Conservation (phyloP, 2,113 vertebrate genomes). For the Limnothrissa miodon region DNA sequence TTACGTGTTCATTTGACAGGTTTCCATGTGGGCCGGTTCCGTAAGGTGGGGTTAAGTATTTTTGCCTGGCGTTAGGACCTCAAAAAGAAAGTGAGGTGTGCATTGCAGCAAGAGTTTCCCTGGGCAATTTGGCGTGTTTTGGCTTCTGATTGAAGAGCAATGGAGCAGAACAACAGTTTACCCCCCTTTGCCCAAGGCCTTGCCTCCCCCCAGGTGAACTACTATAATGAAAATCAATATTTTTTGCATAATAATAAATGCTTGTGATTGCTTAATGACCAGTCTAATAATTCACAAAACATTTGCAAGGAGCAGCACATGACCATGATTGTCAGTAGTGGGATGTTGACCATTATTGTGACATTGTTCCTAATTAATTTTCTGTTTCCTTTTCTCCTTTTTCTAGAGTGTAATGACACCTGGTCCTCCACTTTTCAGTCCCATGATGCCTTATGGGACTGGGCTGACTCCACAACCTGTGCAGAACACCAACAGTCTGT, state of each 20-base stretch:
- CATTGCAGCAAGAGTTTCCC: neutral
- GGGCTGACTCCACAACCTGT: constrained; percentile 96
- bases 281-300: neutral
- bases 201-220: constrained; percentile 91
- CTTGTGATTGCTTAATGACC: neutral
- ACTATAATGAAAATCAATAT: neutral
- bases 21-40: neutral
- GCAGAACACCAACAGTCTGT: constrained; percentile 88
- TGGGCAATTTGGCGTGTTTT: constrained; percentile 17
- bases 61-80: neutral
- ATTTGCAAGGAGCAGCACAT: neutral
- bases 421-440: constrained; percentile 90
- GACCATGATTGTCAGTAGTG: neutral
- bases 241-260: neutral
- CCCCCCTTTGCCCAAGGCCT: constrained; percentile 87
- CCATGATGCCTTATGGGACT: constrained; percentile 96
- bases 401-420: constrained; percentile 92
- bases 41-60: neutral
- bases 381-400: constrained; percentile 2
- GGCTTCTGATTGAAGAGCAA: constrained; percentile 62
- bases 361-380: neutral
- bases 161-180: constrained; percentile 98
- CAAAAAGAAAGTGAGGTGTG: neutral
- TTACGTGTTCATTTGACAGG: neutral
- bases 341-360: neutral